Evolutionary conservation across 1,140 invertebrate genomes (phyloP), one percentile per base, ranked within the genome.

Genomic region (Lepidurus arcticus): DNA sequence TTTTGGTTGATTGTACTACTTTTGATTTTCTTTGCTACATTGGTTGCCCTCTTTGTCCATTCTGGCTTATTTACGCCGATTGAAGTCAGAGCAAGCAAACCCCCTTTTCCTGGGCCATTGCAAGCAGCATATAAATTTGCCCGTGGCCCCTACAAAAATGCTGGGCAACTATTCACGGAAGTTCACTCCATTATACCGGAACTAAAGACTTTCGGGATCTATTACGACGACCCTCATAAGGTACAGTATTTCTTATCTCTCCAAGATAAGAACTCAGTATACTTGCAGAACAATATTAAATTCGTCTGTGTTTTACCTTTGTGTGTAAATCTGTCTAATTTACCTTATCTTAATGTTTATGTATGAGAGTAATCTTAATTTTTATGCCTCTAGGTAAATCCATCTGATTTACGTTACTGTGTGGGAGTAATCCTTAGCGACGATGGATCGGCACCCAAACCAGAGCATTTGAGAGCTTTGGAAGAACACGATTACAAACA

Each of bases 221-320:
- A 86, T 81, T 87, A 87, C 80, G 86, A 87, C 78, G 84, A 87
- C 80, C 86, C 86, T 0, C 81, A 85, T 75, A 81, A 83, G 82
- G 86, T 86, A 82, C 26, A 47, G 11, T 21, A 7, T 21, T 78
- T 45, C 43, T 77, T 34, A 73, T 1, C 78, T n/a, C 34, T 78
- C 16, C 26, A 24, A 44, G 16, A 76, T 13, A 42, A 34, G 43
- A 45, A n/a, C 44, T 21, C 10, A 7, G 7, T 77, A 34, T n/a
- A 26, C 45, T n/a, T 24, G 13, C 5, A 26, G 65, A 13, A 42
- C 26, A 24, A 43, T 42, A 10, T 11, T 24, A 1, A 7, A 16
- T 3, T 9, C 26, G 16, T 34, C 11, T 53, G 44, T 42, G 9
- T 24, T 44, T 24, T n/a, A 13, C 24, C 9, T 21, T 44, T 44